Percentiles rank a stretch among this genome's conserved stretches.
Evolutionary conservation across 2,888 invertebrate species (phyloP).

Genomic region (Philaethria dido): DNA sequence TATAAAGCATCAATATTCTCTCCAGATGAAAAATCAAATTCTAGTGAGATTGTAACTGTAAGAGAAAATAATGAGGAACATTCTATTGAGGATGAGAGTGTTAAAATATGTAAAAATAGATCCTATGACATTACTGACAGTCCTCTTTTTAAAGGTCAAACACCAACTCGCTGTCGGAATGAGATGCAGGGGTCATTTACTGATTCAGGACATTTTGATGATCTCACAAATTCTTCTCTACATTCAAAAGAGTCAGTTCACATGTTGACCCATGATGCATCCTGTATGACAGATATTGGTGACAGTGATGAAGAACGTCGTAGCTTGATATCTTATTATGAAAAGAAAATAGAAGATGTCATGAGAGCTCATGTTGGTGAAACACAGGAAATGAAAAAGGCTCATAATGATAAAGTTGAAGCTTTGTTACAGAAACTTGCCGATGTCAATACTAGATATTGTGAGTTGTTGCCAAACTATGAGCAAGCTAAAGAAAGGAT

Average conservation of each 20-base stretch:
- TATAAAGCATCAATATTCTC: constrained; percentile 92
- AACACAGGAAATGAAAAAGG: constrained; percentile 89
- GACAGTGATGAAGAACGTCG: constrained; percentile 87
- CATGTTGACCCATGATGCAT: constrained; percentile 81
- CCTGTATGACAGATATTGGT: constrained; percentile 77
- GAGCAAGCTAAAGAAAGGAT: constrained; percentile 89
- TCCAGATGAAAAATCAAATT: constrained; percentile 91
- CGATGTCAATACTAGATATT: constrained; percentile 90
- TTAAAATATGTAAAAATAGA: constrained; percentile 69
- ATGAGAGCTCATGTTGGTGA: constrained; percentile 85
- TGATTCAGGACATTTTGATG: constrained; percentile 94
- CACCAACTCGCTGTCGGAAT: constrained; percentile 74
- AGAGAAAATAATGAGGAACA: constrained; percentile 85
- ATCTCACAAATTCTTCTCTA: constrained; percentile 89
- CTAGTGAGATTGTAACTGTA: constrained; percentile 89
- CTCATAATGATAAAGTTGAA: constrained; percentile 91
- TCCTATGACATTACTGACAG: constrained; percentile 78
- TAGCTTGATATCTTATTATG: constrained; percentile 88
- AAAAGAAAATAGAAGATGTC: constrained; percentile 89
- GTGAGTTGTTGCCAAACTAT: constrained; percentile 89
- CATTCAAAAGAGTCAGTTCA: constrained; percentile 90
- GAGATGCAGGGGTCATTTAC: constrained; percentile 91
- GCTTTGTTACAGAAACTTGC: constrained; percentile 88
- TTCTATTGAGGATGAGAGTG: constrained; percentile 63
- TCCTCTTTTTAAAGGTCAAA: constrained; percentile 74